Evolutionary conservation across 2,113 vertebrate genomes (phyloP).

Genomic region (Xiphias gladius): DNA sequence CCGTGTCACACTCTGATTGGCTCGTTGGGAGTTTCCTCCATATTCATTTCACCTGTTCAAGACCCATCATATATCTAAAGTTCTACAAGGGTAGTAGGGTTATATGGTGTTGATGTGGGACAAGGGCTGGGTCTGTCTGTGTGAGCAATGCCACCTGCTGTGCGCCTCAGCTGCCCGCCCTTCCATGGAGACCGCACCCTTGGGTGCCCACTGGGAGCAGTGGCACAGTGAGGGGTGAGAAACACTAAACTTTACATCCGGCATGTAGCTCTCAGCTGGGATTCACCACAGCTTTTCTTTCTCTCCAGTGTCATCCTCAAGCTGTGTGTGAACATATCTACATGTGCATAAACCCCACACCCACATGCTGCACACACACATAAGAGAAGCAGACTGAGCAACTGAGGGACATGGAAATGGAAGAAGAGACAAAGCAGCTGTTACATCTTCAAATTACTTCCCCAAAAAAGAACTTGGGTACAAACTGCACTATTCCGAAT

Average conservation of each 20-base stretch:
- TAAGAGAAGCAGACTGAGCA: constrained; percentile 12
- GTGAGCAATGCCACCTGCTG: constrained; percentile 78
- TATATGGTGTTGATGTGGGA: constrained; percentile 71
- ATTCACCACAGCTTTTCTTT: constrained; percentile 10
- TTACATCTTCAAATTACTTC: constrained; percentile 60
- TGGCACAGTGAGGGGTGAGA: constrained; percentile 26
- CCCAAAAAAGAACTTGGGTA: constrained; percentile 51
- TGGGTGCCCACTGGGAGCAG: constrained; percentile 15
- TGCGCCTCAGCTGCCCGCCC: constrained; percentile 71
- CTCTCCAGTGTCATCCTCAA: constrained; percentile 20
- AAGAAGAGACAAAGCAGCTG: constrained; percentile 63
- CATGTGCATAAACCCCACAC: constrained; percentile 1
- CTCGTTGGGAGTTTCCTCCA: constrained; percentile 31
- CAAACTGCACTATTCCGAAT: constrained; percentile 43
- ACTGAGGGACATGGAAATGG: constrained; percentile 35
- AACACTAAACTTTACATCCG: constrained; percentile 60
- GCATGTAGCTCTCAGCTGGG: constrained; percentile 29
- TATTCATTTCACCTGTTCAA: constrained; percentile 75
- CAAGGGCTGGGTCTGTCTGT: constrained; percentile 52
- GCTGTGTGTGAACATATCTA: constrained; percentile 7
- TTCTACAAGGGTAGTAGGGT: constrained; percentile 42
- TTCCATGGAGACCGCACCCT: constrained; percentile 65
- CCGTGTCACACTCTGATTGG: constrained; percentile 39
- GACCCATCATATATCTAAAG: constrained; percentile 64
- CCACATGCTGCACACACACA: constrained; percentile 14